Percentiles rank a stretch among this genome's conserved stretches.
phyloP scores from a whole-genome alignment of 2,113 vertebrate species.

The Eretmochelys imbricata region DNA sequence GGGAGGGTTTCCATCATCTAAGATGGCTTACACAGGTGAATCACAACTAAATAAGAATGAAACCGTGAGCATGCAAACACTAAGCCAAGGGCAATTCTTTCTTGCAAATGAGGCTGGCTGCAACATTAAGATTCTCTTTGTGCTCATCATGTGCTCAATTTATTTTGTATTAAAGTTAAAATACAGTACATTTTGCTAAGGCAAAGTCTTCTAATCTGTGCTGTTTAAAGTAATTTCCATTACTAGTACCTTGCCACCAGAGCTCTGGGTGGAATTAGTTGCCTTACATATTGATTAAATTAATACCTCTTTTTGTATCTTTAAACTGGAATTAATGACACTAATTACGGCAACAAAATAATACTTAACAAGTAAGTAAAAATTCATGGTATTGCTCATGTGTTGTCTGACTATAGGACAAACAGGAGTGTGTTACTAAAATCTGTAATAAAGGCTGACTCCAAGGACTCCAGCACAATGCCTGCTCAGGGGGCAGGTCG shows the following conservation, averaged over 20 bases:
- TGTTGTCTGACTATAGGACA: background rate
- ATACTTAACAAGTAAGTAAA: background rate
- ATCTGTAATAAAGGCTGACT: background rate
- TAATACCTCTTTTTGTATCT: background rate
- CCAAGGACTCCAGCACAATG: background rate
- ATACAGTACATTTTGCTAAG: background rate
- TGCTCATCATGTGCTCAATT: background rate
- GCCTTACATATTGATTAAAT: background rate
- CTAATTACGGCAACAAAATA: background rate
- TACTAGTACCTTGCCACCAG: background rate
- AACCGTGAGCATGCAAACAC: background rate
- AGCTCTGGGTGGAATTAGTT: background rate
- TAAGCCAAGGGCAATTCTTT: background rate
- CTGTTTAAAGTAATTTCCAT: background rate
- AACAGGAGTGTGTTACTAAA: background rate
- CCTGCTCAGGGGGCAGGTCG: background rate
- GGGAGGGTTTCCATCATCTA: background rate
- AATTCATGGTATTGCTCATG: background rate
- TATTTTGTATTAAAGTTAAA: background rate
- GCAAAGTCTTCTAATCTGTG: background rate
- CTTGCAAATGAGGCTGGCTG: background rate
- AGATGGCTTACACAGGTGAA: slow-evolving; percentile 4
- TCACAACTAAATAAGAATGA: background rate
- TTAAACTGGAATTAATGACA: background rate
- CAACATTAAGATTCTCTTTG: background rate